Evolutionary conservation across 1,140 invertebrate genomes (phyloP).

Genomic region (Cotesia chilonis): DNA sequence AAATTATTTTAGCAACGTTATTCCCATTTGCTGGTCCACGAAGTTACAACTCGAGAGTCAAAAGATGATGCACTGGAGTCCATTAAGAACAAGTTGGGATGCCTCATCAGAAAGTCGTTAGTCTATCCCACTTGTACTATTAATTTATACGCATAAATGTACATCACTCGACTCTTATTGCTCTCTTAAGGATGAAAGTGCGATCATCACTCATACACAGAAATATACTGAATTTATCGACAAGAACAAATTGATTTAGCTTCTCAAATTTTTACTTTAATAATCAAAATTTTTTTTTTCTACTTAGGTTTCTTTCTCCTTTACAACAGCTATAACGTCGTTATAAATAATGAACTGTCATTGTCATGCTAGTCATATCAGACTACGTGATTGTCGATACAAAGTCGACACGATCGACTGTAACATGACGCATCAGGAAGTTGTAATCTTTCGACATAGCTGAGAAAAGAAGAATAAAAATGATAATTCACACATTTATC

Average conservation of each 20-base stretch:
- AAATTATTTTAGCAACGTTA: slow-evolving; percentile 24
- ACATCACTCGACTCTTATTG: neutral
- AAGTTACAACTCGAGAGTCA: neutral
- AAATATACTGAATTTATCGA: neutral
- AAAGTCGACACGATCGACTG: too few species aligned
- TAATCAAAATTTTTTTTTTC: slow-evolving; percentile 8
- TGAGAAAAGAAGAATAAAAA: neutral
- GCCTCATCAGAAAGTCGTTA: slow-evolving; percentile 65
- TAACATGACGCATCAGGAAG: too few species aligned
- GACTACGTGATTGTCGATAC: slow-evolving; percentile 3
- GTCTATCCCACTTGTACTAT: slow-evolving; percentile 36
- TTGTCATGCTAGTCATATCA: slow-evolving; percentile 10
- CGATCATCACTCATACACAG: neutral
- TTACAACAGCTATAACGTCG: neutral
- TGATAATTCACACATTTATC: slow-evolving; percentile 8
- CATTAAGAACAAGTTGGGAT: slow-evolving; percentile 59
- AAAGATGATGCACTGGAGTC: slow-evolving; percentile 43
- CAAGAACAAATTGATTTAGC: slow-evolving; percentile 4
- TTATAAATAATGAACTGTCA: slow-evolving; percentile 24
- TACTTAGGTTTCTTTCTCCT: neutral
- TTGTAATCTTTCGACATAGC: neutral
- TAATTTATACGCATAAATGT: slow-evolving; percentile 5
- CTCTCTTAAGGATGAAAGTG: neutral
- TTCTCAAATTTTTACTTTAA: neutral
- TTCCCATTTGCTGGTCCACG: slow-evolving; percentile 15